Evolutionary conservation across 2,888 invertebrate species (phyloP).

Genomic region (Drosophila infuscata): DNA sequence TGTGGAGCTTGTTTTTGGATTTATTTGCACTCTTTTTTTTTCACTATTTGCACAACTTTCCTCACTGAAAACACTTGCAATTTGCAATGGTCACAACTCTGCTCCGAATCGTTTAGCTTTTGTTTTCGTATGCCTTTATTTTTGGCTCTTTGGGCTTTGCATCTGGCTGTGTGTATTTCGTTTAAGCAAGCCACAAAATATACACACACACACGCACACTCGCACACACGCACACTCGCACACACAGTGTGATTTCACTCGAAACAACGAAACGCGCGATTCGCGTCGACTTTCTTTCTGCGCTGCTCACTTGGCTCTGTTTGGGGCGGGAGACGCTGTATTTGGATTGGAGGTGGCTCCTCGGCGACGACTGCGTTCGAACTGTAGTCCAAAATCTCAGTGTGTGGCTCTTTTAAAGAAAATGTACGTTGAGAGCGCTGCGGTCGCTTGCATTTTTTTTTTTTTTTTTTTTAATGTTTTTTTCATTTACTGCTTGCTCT

Average conservation of each 20-base stretch:
- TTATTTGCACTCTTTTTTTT: slow-evolving; percentile 26
- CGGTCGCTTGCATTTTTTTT: slow-evolving; percentile 29
- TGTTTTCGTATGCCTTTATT: slow-evolving; percentile 39
- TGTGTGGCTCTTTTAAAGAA: slow-evolving; percentile 80
- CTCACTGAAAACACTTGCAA: slow-evolving; percentile 63
- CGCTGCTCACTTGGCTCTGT: slow-evolving; percentile 31
- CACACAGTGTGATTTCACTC: slow-evolving; percentile 66
- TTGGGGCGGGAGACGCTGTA: slow-evolving; percentile 3
- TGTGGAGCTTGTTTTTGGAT: slow-evolving; percentile 24
- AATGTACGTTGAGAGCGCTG: slow-evolving; percentile 54
- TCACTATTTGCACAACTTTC: slow-evolving; percentile 58
- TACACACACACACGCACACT: background rate
- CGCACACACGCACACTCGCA: background rate
- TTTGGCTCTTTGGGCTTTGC: slow-evolving; percentile 19
- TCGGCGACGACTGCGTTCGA: slow-evolving; percentile 73
- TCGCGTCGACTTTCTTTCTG: slow-evolving; percentile 68
- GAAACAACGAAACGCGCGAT: slow-evolving; percentile 49
- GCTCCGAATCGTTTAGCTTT: slow-evolving; percentile 57
- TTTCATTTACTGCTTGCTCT: slow-evolving; percentile 50
- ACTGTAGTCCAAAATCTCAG: slow-evolving; percentile 70
- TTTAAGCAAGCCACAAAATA: slow-evolving; percentile 15
- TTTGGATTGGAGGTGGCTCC: slow-evolving; percentile 56
- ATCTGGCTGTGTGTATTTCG: slow-evolving; percentile 29
- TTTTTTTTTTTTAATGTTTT: slow-evolving; percentile 7
- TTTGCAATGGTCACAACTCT: slow-evolving; percentile 40